phyloP scores from a whole-genome alignment of 2,113 vertebrate genomes.

The Meleagris gallopavo region DNA sequence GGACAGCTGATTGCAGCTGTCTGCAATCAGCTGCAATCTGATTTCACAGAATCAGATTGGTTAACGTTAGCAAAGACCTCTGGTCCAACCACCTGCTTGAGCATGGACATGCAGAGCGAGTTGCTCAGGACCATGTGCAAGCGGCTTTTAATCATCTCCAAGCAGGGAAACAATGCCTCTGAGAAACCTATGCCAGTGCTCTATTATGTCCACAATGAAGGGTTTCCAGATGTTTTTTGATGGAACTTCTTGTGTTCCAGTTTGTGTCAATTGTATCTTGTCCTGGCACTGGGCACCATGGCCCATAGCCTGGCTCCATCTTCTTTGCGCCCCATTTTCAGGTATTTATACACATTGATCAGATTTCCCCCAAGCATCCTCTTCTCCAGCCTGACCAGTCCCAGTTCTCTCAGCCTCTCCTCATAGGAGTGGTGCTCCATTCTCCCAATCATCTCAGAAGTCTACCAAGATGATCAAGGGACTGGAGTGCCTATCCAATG shows the following conservation, averaged over 20 bases:
- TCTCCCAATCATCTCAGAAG: not conserved
- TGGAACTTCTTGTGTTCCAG: not conserved
- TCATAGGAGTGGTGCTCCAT: not conserved
- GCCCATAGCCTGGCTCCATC: not conserved
- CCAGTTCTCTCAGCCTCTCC: not conserved
- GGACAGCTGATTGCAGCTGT: no score
- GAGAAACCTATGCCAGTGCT: not conserved
- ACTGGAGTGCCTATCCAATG: not conserved
- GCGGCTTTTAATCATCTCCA: not conserved
- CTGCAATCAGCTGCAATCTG: not conserved
- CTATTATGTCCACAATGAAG: not conserved
- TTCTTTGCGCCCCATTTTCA: not conserved
- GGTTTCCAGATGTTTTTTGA: not conserved
- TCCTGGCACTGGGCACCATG: not conserved
- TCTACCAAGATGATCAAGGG: not conserved
- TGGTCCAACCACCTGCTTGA: not conserved
- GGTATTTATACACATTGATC: not conserved
- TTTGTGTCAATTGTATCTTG: not conserved
- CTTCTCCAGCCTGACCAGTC: not conserved
- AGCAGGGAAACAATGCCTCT: not conserved
- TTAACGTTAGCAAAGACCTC: not conserved
- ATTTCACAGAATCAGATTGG: not conserved
- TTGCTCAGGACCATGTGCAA: not conserved
- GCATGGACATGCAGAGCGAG: not conserved
- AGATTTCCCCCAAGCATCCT: not conserved